Conservation (phyloP, 1,140 invertebrate genomes). For the Hyles vespertilio region DNA sequence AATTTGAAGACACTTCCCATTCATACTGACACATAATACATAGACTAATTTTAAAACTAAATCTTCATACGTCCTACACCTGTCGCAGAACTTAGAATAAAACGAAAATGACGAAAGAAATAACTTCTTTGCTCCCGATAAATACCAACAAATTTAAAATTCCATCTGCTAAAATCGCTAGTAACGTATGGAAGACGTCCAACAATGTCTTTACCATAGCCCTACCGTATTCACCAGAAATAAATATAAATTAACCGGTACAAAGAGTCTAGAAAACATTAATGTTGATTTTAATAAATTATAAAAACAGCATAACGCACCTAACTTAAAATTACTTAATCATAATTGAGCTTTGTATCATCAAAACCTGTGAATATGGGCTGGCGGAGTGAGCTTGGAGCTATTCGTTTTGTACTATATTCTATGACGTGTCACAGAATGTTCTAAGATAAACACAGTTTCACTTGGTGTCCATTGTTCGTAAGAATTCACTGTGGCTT, state of each 20-base stretch:
- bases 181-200: background rate
- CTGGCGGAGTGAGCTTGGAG: background rate
- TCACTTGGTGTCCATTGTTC: background rate
- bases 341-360: slow-evolving; percentile 31
- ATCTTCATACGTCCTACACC: too few species aligned
- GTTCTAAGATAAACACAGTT: background rate
- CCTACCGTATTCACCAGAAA: slow-evolving; percentile 16
- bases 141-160: too few species aligned
- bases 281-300: slow-evolving; percentile 26
- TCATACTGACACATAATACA: too few species aligned
- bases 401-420: slow-evolving; percentile 13
- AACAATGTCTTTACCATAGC: slow-evolving; percentile 6
- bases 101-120: too few species aligned
- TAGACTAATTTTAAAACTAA: too few species aligned
- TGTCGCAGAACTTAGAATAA: too few species aligned
- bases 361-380: slow-evolving; percentile 7
- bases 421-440: background rate
- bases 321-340: slow-evolving; percentile 16
- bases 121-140: too few species aligned
- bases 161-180: too few species aligned
- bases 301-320: slow-evolving; percentile 21
- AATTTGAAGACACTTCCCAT: too few species aligned
- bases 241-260: slow-evolving; percentile 6
- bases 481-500: background rate
- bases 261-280: background rate